phyloP scores from a whole-genome alignment of 2,113 vertebrate species.

The Toxotes jaculatrix region DNA sequence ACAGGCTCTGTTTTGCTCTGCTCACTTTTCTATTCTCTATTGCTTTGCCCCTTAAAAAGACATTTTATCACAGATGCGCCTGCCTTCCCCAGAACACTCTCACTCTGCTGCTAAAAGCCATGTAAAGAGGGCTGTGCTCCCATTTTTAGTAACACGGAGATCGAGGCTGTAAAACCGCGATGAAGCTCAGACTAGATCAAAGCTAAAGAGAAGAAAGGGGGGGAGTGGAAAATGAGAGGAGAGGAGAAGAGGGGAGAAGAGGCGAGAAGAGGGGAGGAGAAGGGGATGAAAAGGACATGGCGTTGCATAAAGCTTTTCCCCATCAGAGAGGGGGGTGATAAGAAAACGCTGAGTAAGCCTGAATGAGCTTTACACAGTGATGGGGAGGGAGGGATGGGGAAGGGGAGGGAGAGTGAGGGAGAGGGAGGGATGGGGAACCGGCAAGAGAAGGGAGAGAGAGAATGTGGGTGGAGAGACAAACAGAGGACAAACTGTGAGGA shows the following conservation, averaged over 20 bases:
- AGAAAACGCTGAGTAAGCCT: slow-evolving; percentile 68
- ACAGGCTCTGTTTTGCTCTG: neutral
- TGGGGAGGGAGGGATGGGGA: neutral
- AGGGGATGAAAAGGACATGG: slow-evolving; percentile 30
- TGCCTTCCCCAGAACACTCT: neutral
- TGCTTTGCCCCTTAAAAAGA: neutral
- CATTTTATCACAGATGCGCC: neutral
- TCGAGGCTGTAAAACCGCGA: neutral
- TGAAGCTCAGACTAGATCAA: slow-evolving; percentile 26
- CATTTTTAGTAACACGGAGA: slow-evolving; percentile 1
- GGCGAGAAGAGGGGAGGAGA: no score
- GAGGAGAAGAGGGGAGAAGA: no score
- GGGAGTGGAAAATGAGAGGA: neutral
- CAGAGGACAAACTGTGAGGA: slow-evolving; percentile 21
- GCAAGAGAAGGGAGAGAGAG: neutral
- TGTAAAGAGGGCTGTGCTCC: neutral
- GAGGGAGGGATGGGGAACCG: neutral
- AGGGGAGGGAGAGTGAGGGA: no score
- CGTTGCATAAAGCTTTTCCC: slow-evolving; percentile 30
- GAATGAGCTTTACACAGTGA: slow-evolving; percentile 32
- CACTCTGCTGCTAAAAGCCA: neutral
- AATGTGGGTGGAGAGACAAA: neutral
- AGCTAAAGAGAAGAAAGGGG: neutral
- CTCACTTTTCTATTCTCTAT: neutral
- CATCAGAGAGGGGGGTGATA: slow-evolving; percentile 35